Conservation (phyloP, 2,888 invertebrate genomes). For the Ornithoptera alexandrae region DNA sequence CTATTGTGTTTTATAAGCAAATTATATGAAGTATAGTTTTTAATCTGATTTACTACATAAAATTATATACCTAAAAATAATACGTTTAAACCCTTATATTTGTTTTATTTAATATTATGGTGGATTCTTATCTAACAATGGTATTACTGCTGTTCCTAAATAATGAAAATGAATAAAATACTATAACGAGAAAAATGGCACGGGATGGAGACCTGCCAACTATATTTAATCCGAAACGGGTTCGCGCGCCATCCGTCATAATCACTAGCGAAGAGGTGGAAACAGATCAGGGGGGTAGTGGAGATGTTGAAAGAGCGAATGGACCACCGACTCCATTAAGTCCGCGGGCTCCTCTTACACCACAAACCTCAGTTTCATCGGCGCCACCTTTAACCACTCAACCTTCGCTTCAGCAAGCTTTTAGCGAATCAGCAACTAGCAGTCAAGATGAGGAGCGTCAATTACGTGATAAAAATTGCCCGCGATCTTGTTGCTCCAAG, state of each 20-base stretch:
- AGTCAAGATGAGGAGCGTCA: constrained; percentile 82
- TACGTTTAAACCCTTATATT: neutral
- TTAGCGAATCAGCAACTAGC: constrained; percentile 78
- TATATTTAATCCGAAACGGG: constrained; percentile 88
- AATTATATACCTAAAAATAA: constrained; percentile 11
- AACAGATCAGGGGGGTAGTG: constrained; percentile 57
- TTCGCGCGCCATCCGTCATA: constrained; percentile 84
- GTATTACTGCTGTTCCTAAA: constrained; percentile 3
- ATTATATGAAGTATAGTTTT: constrained; percentile 12
- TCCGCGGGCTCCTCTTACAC: constrained; percentile 70
- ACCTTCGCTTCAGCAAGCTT: constrained; percentile 73
- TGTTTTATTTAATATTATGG: constrained; percentile 28
- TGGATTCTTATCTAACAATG: constrained; percentile 13
- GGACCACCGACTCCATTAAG: constrained; percentile 72
- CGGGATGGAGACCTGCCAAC: constrained; percentile 89
- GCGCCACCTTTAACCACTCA: constrained; percentile 71
- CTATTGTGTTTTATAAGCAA: constrained; percentile 15
- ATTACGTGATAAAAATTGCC: constrained; percentile 79
- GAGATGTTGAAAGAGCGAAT: constrained; percentile 66
- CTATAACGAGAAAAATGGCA: constrained; percentile 72
- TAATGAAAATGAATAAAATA: constrained; percentile 26
- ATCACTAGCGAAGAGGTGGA: constrained; percentile 82
- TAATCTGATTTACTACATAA: constrained; percentile 7
- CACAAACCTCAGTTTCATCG: constrained; percentile 73
- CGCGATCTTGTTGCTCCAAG: constrained; percentile 89